phyloP scores from a whole-genome alignment of 2,797 vertebrate species.

The Mergus octosetaceus region DNA sequence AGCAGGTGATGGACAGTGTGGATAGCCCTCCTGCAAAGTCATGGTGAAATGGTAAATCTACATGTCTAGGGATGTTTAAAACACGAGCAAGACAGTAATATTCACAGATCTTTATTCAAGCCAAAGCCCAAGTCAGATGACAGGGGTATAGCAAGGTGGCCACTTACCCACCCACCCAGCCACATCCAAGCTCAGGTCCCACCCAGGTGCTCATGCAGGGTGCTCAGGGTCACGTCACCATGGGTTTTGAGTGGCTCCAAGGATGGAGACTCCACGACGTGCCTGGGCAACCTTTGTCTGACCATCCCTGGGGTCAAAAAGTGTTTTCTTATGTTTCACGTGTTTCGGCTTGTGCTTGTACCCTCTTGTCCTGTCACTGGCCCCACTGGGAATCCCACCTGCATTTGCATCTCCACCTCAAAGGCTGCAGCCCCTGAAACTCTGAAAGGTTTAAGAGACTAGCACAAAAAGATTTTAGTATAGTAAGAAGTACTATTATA shows the following conservation, averaged over 20 bases:
- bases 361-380: neutral
- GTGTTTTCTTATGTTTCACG: neutral
- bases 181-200: neutral
- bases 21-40: neutral
- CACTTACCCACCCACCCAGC: neutral
- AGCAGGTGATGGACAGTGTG: neutral
- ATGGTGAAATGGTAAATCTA: rapidly evolving
- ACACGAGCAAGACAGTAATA: neutral
- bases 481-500: neutral
- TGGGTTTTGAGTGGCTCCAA: neutral
- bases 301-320: neutral
- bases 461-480: neutral
- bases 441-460: neutral
- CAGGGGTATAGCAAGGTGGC: neutral
- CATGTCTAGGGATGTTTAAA: neutral
- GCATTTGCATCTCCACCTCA: neutral
- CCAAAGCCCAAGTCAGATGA: neutral
- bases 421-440: neutral
- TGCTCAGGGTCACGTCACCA: neutral
- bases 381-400: neutral
- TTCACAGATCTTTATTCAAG: neutral
- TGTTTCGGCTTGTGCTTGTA: neutral
- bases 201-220: neutral
- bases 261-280: neutral
- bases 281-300: neutral